Conservation (phyloP, 2,888 invertebrate species). For the Melinaea menophilus region DNA sequence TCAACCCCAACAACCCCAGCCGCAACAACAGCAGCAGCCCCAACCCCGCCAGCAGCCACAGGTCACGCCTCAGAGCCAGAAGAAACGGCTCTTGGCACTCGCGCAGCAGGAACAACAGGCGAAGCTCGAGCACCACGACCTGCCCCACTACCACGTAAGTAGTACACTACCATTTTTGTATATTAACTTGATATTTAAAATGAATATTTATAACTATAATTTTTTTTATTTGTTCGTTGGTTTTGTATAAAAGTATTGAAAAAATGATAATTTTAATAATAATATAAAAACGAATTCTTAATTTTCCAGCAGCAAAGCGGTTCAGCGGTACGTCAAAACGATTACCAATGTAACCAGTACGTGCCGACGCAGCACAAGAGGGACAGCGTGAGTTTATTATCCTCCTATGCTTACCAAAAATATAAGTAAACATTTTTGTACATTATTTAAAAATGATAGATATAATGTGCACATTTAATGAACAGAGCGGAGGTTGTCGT, state of each 20-base stretch:
- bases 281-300: slow-evolving; percentile 17
- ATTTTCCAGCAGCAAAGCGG: slow-evolving; percentile 47
- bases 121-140: slow-evolving; percentile 66
- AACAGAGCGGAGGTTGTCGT: slow-evolving; percentile 67
- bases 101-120: slow-evolving; percentile 81
- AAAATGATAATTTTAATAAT: background rate
- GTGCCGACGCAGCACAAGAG: slow-evolving; percentile 67
- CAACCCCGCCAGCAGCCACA: slow-evolving; percentile 35
- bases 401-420: background rate
- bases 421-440: background rate
- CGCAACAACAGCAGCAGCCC: slow-evolving; percentile 36
- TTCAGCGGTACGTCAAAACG: slow-evolving; percentile 61
- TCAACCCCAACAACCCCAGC: slow-evolving; percentile 35
- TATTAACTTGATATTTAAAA: too few relatives aligned
- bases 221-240: too few relatives aligned
- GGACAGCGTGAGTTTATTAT: slow-evolving; percentile 61
- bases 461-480: slow-evolving; percentile 10
- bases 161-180: too few relatives aligned
- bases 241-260: too few relatives aligned
- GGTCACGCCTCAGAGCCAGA: slow-evolving; percentile 86
- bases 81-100: slow-evolving; percentile 92
- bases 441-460: background rate
- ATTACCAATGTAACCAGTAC: slow-evolving; percentile 73
- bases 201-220: too few relatives aligned
- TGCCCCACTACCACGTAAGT: slow-evolving; percentile 56